Evolutionary conservation across 2,797 vertebrate genomes (phyloP).

Genomic region (Molossus alvarezi): DNA sequence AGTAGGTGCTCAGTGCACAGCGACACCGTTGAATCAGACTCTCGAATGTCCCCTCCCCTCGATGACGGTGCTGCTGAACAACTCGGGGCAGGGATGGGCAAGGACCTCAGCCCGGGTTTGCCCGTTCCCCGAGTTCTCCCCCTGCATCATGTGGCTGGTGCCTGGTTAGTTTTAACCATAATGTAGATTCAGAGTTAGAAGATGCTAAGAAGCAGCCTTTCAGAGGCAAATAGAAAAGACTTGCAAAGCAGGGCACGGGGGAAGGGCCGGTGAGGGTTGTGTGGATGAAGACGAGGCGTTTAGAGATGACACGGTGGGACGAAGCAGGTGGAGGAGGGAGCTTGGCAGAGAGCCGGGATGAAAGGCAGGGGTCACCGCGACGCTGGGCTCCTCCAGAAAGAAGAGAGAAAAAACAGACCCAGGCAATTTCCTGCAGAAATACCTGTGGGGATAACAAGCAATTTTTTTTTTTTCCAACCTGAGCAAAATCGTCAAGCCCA

Average conservation of each 20-base stretch:
- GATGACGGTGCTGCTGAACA: neutral
- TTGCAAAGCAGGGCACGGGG: neutral
- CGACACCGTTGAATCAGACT: accelerated
- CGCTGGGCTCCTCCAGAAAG: slow-evolving; percentile 69
- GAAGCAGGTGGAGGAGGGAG: neutral
- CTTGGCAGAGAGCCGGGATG: slow-evolving; percentile 3
- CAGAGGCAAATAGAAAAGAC: neutral
- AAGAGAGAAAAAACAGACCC: slow-evolving; percentile 14
- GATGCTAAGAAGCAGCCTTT: neutral
- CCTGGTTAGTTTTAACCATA: neutral
- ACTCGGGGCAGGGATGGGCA: accelerated
- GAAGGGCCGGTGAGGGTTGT: neutral
- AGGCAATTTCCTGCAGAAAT: slow-evolving; percentile 68
- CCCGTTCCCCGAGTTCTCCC: neutral
- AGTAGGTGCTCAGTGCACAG: accelerated
- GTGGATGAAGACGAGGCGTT: neutral
- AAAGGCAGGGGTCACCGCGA: slow-evolving; percentile 52
- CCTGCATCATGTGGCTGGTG: accelerated
- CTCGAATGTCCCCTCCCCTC: neutral
- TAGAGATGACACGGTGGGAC: neutral
- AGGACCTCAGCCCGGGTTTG: too few relatives aligned
- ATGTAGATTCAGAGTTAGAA: neutral
- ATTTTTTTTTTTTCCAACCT: slow-evolving; percentile 4
- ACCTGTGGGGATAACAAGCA: slow-evolving; percentile 71
- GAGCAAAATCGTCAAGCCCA: slow-evolving; percentile 45